Conservation (phyloP, 2,113 vertebrate species). For the Takifugu flavidus region DNA sequence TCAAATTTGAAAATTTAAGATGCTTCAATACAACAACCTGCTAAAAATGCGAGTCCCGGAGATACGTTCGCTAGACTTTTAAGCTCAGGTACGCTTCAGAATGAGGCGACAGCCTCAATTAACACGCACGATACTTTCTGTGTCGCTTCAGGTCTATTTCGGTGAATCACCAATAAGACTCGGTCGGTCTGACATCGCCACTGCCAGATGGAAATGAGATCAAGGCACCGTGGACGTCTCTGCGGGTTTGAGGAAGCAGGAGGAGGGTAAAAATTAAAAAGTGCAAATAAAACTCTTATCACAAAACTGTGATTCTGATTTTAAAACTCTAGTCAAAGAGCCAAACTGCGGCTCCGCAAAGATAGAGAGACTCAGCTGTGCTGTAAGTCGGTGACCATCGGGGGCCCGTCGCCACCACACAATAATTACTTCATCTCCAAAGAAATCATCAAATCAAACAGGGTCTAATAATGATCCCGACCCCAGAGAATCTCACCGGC, state of each 20-base stretch:
- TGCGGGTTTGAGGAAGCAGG: constrained; percentile 10
- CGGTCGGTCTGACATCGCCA: constrained; percentile 8
- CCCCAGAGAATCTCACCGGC: not conserved
- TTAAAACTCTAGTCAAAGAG: not conserved
- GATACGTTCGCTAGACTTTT: too few relatives aligned
- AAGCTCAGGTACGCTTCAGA: constrained; percentile 6
- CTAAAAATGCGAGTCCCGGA: too few relatives aligned
- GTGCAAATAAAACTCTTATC: not conserved
- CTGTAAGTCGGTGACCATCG: constrained; percentile 16
- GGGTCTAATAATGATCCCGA: not conserved
- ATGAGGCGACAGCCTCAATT: constrained; percentile 15
- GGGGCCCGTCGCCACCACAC: constrained; percentile 12
- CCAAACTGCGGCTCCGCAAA: constrained; percentile 4
- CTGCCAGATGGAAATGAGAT: constrained; percentile 15
- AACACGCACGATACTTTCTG: constrained; percentile 6
- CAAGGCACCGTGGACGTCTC: constrained; percentile 16
- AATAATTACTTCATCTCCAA: constrained; percentile 1
- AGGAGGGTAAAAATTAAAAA: not conserved
- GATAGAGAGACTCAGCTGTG: constrained; percentile 20
- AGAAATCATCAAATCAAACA: not conserved
- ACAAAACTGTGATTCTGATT: not conserved
- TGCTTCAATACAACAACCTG: too few relatives aligned
- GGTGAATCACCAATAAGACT: constrained; percentile 16
- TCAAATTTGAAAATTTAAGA: too few relatives aligned
- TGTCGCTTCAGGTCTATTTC: constrained; percentile 23